Percentiles rank a stretch among this genome's conserved stretches.
These are phyloP conservation scores for Parapristionchus giblindavisi DNA, from an alignment of 2,888 invertebrate species.

Conservation along the genomic window DNA sequence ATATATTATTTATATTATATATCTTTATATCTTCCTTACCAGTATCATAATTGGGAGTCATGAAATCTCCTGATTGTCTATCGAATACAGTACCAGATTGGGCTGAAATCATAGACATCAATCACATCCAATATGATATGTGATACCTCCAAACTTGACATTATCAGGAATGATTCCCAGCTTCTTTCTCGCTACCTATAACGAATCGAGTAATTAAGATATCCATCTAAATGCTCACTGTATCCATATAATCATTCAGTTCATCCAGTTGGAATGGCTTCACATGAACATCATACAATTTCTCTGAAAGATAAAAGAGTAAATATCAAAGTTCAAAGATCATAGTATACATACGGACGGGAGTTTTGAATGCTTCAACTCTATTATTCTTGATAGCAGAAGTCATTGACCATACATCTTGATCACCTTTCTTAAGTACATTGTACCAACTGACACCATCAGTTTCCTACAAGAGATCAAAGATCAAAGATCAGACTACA, in stretches of 20 bases:
- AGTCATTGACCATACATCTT: conserved; percentile 54
- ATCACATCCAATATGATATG: not conserved
- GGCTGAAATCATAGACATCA: conserved; percentile 44
- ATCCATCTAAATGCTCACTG: conserved; percentile 18
- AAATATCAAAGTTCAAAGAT: not conserved
- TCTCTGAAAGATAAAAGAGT: conserved; percentile 42
- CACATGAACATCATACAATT: conserved; percentile 58
- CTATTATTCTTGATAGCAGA: conserved; percentile 5
- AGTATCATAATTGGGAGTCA: conserved; percentile 81
- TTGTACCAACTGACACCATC: conserved; percentile 83
- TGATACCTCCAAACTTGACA: conserved; percentile 77
- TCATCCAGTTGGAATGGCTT: conserved; percentile 47
- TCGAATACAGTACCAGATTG: conserved; percentile 77
- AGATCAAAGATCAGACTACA: not conserved
- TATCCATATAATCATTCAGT: conserved; percentile 76
- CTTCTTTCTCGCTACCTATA: conserved; percentile 76
- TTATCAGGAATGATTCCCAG: conserved; percentile 77
- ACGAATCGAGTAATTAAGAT: conserved; percentile 72
- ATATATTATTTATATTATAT: not conserved
- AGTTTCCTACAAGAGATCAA: conserved; percentile 70
- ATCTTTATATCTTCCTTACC: conserved; percentile 72
- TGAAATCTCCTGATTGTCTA: conserved; percentile 78
- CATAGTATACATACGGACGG: conserved; percentile 9
- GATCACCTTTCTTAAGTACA: conserved; percentile 74
- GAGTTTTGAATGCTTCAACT: not conserved